phyloP scores from a whole-genome alignment of 1,140 invertebrate species.

The Heliconius hermathena region DNA sequence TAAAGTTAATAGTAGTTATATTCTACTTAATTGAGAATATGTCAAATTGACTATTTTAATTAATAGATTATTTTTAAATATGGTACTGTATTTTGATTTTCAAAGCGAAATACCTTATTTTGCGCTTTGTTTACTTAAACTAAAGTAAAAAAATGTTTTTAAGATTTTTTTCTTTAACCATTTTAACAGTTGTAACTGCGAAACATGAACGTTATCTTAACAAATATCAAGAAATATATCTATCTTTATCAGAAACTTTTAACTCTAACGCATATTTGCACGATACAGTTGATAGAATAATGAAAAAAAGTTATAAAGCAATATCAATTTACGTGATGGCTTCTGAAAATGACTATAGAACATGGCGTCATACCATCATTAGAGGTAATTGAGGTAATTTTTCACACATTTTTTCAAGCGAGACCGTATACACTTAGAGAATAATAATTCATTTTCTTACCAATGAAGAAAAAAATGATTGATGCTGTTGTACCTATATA shows the following conservation, averaged over 20 bases:
- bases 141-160: too few relatives aligned
- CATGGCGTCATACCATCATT: conserved; percentile 65
- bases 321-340: conserved; percentile 54
- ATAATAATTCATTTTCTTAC: conserved; percentile 66
- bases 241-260: neutral
- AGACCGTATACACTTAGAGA: conserved; percentile 60
- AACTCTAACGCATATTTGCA: neutral
- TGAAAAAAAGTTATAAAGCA: conserved; percentile 41
- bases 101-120: too few relatives aligned
- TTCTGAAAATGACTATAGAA: conserved; percentile 49
- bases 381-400: conserved; percentile 68
- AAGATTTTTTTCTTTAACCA: too few relatives aligned
- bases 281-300: conserved; percentile 9
- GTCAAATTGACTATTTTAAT: conserved; percentile 15
- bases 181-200: too few relatives aligned
- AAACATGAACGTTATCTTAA: too few relatives aligned
- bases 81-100: too few relatives aligned
- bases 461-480: conserved; percentile 70
- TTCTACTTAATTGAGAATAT: conserved; percentile 34
- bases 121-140: too few relatives aligned
- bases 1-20: conserved; percentile 42
- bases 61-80: neutral
- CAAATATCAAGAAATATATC: too few relatives aligned
- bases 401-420: conserved; percentile 71
- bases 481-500: conserved; percentile 49